A percentile compares a stretch with the other conserved stretches of the same genome.
phyloP scores from a whole-genome alignment of 2,113 vertebrate genomes.

The Chlorodrepanis virens region DNA sequence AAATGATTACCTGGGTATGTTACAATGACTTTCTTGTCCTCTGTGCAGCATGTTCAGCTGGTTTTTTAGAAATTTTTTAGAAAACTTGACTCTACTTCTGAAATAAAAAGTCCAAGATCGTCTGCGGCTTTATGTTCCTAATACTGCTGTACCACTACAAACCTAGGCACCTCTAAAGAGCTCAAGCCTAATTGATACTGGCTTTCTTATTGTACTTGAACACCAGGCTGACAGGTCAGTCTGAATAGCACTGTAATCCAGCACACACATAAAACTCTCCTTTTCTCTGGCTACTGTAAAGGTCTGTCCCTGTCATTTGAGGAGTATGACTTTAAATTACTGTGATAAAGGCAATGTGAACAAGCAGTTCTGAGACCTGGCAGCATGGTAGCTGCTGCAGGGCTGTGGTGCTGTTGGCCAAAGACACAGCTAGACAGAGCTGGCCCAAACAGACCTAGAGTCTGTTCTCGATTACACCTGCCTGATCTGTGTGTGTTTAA shows the following conservation, averaged over 20 bases:
- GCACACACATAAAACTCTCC: neutral
- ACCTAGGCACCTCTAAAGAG: neutral
- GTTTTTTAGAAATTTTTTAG: neutral
- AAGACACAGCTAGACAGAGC: neutral
- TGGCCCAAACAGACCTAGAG: accelerated
- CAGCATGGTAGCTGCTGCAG: neutral
- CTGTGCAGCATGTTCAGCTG: neutral
- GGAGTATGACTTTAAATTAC: neutral
- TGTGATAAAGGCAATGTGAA: neutral
- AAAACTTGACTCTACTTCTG: neutral
- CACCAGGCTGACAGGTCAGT: neutral
- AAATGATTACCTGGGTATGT: neutral
- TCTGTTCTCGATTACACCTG: neutral
- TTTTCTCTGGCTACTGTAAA: neutral
- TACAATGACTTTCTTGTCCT: neutral
- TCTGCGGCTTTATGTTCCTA: neutral
- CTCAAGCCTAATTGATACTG: neutral
- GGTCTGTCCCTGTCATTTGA: neutral
- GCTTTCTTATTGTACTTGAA: neutral
- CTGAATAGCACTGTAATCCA: neutral
- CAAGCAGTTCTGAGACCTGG: neutral
- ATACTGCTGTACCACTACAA: neutral
- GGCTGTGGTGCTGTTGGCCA: neutral
- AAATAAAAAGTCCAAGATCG: neutral
- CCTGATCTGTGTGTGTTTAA: neutral